Percentiles rank a stretch among this genome's conserved stretches.
Evolutionary conservation across 2,113 vertebrate genomes (phyloP).

Genomic region (Zapornia atra): DNA sequence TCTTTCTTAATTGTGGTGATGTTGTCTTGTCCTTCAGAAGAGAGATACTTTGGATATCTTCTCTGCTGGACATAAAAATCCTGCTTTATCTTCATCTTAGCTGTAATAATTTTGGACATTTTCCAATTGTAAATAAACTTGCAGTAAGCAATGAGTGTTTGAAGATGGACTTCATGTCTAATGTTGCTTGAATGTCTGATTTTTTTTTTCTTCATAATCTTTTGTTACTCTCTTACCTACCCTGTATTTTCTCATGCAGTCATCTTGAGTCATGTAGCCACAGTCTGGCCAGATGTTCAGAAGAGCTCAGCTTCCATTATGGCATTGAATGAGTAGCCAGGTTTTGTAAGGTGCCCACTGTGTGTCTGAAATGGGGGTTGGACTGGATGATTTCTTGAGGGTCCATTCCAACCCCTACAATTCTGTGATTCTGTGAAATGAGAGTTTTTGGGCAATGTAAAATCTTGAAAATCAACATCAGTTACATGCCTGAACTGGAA

Average conservation of each 20-base stretch:
- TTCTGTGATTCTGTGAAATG: no score
- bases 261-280: slow-evolving; percentile 60
- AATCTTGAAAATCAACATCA: neutral
- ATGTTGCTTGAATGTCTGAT: slow-evolving; percentile 6
- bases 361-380: neutral
- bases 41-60: neutral
- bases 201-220: slow-evolving; percentile 41
- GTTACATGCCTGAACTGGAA: neutral
- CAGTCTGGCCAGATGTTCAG: slow-evolving; percentile 54
- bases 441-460: neutral
- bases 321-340: neutral
- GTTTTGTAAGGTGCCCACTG: neutral
- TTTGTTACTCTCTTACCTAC: slow-evolving; percentile 11
- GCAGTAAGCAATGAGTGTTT: slow-evolving; percentile 14
- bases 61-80: neutral
- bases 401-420: no score
- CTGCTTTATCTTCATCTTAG: neutral
- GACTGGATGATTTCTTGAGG: no score
- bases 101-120: neutral
- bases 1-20: neutral
- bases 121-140: slow-evolving; percentile 4
- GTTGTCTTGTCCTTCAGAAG: neutral
- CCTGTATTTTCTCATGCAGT: slow-evolving; percentile 32
- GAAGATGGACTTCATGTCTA: neutral
- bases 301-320: neutral